Evolutionary conservation across 2,113 vertebrate species (phyloP).

Genomic region (Caloenas nicobarica): DNA sequence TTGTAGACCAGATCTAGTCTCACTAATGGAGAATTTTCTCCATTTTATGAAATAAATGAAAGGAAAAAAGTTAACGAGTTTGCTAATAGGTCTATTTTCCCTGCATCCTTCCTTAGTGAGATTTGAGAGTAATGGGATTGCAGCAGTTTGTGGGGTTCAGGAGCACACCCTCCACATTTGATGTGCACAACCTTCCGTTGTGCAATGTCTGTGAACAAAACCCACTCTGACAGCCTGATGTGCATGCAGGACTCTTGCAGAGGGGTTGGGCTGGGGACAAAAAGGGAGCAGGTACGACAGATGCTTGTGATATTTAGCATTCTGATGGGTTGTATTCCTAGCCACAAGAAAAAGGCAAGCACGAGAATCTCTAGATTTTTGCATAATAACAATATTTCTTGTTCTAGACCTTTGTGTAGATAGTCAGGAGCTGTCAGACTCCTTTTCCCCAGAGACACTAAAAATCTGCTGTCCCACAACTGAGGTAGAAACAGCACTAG

Average conservation of each 20-base stretch:
- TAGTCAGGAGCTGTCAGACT: background rate
- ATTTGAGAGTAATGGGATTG: background rate
- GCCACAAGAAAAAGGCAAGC: background rate
- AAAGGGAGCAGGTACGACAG: background rate
- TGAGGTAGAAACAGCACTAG: background rate
- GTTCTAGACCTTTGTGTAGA: background rate
- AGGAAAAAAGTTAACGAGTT: background rate
- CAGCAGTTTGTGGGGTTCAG: background rate
- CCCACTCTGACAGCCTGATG: background rate
- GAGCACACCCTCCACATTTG: background rate
- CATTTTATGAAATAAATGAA: background rate
- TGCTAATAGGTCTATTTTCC: background rate
- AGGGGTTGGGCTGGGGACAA: background rate
- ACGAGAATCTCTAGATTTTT: background rate
- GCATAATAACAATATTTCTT: background rate
- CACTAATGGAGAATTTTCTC: background rate
- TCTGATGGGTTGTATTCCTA: background rate
- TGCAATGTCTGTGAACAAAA: background rate
- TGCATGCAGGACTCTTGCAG: accelerated
- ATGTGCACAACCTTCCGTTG: background rate
- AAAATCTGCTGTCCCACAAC: background rate
- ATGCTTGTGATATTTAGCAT: background rate
- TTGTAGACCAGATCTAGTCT: background rate
- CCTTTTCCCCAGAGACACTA: background rate
- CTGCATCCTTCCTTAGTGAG: background rate